These are phyloP conservation scores for Cheilosia grossa DNA, from an alignment of 2,888 invertebrate species.

Conservation along the genomic window DNA sequence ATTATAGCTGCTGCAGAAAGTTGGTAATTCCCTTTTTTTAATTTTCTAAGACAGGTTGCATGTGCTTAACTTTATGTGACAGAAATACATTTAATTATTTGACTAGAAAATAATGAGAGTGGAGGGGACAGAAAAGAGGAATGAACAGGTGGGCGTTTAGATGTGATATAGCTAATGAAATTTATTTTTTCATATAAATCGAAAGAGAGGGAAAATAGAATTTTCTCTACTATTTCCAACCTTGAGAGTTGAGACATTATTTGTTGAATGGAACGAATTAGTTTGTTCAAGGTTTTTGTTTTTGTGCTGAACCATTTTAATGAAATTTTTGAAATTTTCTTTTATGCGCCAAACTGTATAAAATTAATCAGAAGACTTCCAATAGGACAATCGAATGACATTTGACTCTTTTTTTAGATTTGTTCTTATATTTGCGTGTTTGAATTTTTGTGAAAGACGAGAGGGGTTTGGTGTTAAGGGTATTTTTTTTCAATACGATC, in stretches of 20 bases:
- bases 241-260: slow-evolving; percentile 42
- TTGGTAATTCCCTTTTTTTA: not conserved
- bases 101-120: not conserved
- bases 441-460: too few relatives aligned
- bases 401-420: not conserved
- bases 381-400: not conserved
- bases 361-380: too few relatives aligned
- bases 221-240: not conserved
- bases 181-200: slow-evolving; percentile 37
- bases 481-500: too few relatives aligned
- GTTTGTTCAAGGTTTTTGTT: slow-evolving; percentile 1
- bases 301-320: not conserved
- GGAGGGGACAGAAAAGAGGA: slow-evolving; percentile 22
- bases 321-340: not conserved
- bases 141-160: slow-evolving; percentile 55
- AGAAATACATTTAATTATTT: slow-evolving; percentile 14
- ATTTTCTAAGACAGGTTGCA: slow-evolving; percentile 14
- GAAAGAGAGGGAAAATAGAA: slow-evolving; percentile 33
- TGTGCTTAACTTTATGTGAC: not conserved
- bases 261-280: slow-evolving; percentile 7
- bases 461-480: too few relatives aligned
- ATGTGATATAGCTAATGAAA: slow-evolving; percentile 2
- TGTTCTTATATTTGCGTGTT: too few relatives aligned
- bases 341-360: not conserved
- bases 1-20: not conserved